These are phyloP conservation scores for Menura novaehollandiae DNA, from an alignment of 2,113 vertebrate genomes.

Conservation along the genomic window DNA sequence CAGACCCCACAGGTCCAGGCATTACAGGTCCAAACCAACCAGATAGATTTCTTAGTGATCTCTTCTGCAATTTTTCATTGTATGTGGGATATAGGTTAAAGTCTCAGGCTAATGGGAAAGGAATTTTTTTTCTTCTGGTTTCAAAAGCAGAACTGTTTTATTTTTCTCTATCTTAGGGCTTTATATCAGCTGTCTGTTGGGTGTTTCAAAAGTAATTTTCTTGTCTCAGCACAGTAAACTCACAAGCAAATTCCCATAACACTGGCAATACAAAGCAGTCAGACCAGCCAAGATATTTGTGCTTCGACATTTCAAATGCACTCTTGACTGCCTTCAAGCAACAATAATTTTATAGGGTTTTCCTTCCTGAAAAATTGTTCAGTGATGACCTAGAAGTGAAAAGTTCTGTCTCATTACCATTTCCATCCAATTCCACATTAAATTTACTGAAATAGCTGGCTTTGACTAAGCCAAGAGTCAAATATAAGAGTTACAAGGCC, in stretches of 20 bases:
- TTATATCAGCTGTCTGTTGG: not conserved
- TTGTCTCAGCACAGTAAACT: slow-evolving; percentile 18
- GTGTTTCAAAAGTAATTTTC: slow-evolving; percentile 23
- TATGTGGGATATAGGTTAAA: not conserved
- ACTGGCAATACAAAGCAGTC: not conserved
- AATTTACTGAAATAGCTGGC: slow-evolving; percentile 1
- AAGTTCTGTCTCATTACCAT: slow-evolving; percentile 25
- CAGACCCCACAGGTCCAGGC: not conserved
- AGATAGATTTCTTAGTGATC: not conserved
- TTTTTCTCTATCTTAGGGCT: not conserved
- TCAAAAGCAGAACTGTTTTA: not conserved
- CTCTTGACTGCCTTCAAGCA: slow-evolving; percentile 21
- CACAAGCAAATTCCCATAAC: slow-evolving; percentile 2
- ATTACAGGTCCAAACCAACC: not conserved
- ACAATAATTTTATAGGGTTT: slow-evolving; percentile 6
- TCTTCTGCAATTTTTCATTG: not conserved
- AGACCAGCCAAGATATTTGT: slow-evolving; percentile 29
- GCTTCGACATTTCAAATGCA: not conserved
- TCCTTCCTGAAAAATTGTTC: slow-evolving; percentile 36
- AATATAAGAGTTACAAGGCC: slow-evolving; percentile 15
- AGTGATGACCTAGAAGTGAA: slow-evolving; percentile 27
- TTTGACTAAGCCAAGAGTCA: slow-evolving; percentile 18
- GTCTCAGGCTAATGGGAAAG: not conserved
- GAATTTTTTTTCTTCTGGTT: not conserved
- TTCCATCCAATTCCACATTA: slow-evolving; percentile 7